A percentile compares a stretch with the other conserved stretches of the same genome.
phyloP scores from a whole-genome alignment of 2,888 invertebrate genomes.

The Conistra vaccinii region DNA sequence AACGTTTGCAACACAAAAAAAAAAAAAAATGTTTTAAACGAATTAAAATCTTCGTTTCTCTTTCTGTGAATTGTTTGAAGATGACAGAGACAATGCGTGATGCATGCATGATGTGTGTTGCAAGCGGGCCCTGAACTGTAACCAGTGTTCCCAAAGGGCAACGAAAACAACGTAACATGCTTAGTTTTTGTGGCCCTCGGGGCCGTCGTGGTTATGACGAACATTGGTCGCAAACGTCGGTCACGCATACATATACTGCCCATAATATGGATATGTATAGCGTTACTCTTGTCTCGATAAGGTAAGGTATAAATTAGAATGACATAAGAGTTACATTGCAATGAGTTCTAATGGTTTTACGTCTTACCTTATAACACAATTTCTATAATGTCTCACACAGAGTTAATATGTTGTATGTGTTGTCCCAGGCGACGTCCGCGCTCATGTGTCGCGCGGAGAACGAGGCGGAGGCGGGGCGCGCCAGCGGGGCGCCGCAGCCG shows the following conservation, averaged over 20 bases:
- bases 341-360: neutral
- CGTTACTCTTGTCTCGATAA: neutral
- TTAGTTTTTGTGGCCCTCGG: neutral
- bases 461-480: conserved; percentile 77
- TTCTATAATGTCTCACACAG: neutral
- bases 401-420: neutral
- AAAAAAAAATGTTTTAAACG: neutral
- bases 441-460: conserved; percentile 83
- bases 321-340: neutral
- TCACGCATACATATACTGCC: neutral
- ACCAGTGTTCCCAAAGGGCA: neutral
- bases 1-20: neutral
- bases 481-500: conserved; percentile 77
- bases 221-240: neutral
- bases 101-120: neutral
- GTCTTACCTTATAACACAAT: neutral
- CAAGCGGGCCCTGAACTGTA: neutral
- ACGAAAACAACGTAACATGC: neutral
- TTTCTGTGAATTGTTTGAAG: neutral
- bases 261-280: neutral
- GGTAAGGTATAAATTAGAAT: neutral
- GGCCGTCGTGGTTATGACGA: neutral
- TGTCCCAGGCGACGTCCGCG: conserved; percentile 84
- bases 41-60: neutral
- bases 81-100: neutral